Percentiles rank a stretch among this genome's conserved stretches.
These are phyloP conservation scores for Lipophrys pholis DNA, from an alignment of 2,113 vertebrate genomes.

Conservation along the genomic window DNA sequence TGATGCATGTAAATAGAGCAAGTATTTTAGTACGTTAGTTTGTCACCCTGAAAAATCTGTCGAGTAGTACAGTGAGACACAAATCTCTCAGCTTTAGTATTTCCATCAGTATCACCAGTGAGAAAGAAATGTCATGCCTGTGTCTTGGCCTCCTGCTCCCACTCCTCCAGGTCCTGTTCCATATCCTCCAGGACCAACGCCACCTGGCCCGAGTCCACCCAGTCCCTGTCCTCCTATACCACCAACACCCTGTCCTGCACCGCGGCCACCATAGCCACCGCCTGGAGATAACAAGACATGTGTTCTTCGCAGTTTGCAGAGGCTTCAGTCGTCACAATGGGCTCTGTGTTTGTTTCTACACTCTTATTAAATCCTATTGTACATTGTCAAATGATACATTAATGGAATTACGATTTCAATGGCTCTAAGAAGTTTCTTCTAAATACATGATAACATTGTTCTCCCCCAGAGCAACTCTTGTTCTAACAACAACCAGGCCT, in stretches of 20 bases:
- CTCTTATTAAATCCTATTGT: not conserved
- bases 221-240: slow-evolving; percentile 41
- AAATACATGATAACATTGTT: not conserved
- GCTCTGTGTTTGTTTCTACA: not conserved
- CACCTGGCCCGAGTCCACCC: slow-evolving; percentile 38
- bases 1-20: slow-evolving; percentile 2
- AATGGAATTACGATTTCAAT: not conserved
- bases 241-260: slow-evolving; percentile 46
- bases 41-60: no score
- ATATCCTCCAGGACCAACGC: slow-evolving; percentile 33
- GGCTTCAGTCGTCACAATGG: not conserved
- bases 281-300: slow-evolving; percentile 14
- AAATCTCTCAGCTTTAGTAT: no score
- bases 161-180: slow-evolving; percentile 36
- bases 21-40: not conserved
- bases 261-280: slow-evolving; percentile 49
- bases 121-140: slow-evolving; percentile 23
- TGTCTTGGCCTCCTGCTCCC: slow-evolving; percentile 31
- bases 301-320: not conserved
- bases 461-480: not conserved
- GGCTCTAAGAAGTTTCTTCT: not conserved
- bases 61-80: no score
- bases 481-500: not conserved
- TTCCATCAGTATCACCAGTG: no score
- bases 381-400: not conserved